Base-by-base conservation (phyloP, 92 coral and sea anemone genomes). In the Heteractis magnifica region DNA sequence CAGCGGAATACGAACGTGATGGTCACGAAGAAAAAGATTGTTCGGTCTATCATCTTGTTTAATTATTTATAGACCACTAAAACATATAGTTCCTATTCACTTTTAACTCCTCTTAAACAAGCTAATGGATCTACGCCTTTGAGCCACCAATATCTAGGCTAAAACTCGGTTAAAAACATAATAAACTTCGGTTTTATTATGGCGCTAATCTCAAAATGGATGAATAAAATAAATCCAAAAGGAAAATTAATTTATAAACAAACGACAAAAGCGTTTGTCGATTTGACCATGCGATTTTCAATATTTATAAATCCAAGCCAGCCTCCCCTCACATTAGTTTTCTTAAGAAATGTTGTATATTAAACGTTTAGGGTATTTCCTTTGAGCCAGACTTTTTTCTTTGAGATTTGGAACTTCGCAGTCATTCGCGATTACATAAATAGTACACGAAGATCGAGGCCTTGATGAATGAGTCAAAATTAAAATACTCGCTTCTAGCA, bases 21-120 rank as follows among this genome's bases (percentile, higher is more conserved):
- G 70, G 70, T 62, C 23, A 16, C 7, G 4, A 10, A 62, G 23
- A 62, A 16, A 64, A 10, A 55, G 44, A 49, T 20, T 51, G 21
- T 5, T 18, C 65, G 16, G 58, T 76, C 58, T 76, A 21, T 76
- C 59, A 76, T 55, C 4, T 21, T 52, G 56, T 49, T 76, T 76
- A 76, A 76, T 52, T 76, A 76, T 76, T 76, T 21, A 76, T 52
- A 11, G 58, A 19, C 79, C 79, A 52, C 79, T 50, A 52, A 76
- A 76, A 68, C 73, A 76, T 52, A 76, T 19, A 76, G 79, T 19
- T 52, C 19, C 79, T 52, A 20, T 76, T 52, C 79, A 76, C 65
- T 52, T 19, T 76, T 76, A 76, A 76, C 48, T 76, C 58, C 79
- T 10, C 59, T 76, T 20, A 76, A 76, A 76, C 58, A 52, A 76